A percentile compares a stretch with the other conserved stretches of the same genome.
Evolutionary conservation across 2,113 vertebrate species (phyloP).

Genomic region (Seriola dumerili): DNA sequence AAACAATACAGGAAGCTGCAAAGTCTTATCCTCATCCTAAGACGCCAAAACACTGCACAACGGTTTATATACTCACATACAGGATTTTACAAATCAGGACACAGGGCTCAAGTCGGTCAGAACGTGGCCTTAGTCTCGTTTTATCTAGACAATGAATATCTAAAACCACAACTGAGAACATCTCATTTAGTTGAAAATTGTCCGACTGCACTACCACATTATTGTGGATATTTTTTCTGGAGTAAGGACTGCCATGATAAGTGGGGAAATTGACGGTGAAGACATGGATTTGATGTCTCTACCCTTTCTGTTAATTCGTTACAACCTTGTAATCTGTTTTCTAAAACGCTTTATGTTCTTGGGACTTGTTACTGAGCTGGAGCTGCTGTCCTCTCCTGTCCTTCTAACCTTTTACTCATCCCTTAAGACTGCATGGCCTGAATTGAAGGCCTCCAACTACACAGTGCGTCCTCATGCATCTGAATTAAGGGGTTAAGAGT

Average conservation of each 20-base stretch:
- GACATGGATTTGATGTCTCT: background rate
- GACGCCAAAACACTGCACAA: no score
- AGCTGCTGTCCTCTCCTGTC: slow-evolving; percentile 32
- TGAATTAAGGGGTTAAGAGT: background rate
- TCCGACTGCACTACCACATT: background rate
- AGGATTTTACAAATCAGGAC: background rate
- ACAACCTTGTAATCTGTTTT: no score
- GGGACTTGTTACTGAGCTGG: slow-evolving; percentile 20
- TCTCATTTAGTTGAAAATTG: background rate
- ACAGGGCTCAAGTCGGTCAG: background rate
- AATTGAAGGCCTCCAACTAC: slow-evolving; percentile 52
- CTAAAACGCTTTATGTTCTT: slow-evolving; percentile 4
- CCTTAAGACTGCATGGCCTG: slow-evolving; percentile 55
- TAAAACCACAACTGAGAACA: background rate
- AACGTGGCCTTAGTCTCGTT: background rate
- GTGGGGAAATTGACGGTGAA: background rate
- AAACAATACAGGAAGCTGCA: no score
- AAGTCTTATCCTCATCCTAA: no score
- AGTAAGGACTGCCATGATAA: background rate
- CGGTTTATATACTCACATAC: no score
- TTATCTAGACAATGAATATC: background rate
- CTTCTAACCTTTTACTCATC: slow-evolving; percentile 49
- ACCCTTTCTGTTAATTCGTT: no score
- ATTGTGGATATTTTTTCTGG: background rate
- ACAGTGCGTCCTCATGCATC: slow-evolving; percentile 28